phyloP scores from a whole-genome alignment of 2,113 vertebrate species.

The Phrynosoma platyrhinos region DNA sequence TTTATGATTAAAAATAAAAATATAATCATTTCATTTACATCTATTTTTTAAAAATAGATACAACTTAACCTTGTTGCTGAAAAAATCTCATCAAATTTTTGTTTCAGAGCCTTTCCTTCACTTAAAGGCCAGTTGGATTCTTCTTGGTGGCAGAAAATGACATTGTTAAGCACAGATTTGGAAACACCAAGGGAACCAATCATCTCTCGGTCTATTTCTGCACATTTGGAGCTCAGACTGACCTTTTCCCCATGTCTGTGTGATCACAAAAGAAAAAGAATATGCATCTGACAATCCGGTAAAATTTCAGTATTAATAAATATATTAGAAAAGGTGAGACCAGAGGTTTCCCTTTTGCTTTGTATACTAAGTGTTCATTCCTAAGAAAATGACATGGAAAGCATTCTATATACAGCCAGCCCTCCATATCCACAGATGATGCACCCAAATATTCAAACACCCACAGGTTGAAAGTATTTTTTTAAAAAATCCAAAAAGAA shows the following conservation, averaged over 20 bases:
- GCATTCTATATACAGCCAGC: no score
- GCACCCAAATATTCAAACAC: no score
- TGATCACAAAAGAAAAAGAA: constrained; percentile 21
- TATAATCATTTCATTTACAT: constrained; percentile 8
- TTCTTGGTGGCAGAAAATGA: constrained; percentile 99
- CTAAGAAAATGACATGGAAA: neutral
- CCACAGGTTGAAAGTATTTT: no score
- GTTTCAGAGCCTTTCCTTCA: constrained; percentile 95
- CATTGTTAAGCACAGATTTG: constrained; percentile 92
- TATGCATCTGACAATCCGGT: neutral
- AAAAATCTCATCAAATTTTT: constrained; percentile 98
- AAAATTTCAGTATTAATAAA: neutral
- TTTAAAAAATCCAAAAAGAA: no score
- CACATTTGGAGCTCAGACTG: constrained; percentile 95
- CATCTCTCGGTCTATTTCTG: constrained; percentile 95
- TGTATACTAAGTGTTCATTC: neutral
- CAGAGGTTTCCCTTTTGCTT: neutral
- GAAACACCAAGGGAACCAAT: constrained; percentile 94
- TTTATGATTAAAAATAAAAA: neutral
- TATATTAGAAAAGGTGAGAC: neutral
- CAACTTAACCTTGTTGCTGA: constrained; percentile 92
- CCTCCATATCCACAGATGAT: no score
- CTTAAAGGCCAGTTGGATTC: constrained; percentile 98
- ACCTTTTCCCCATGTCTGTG: constrained; percentile 87
- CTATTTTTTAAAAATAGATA: constrained; percentile 33